Conservation (phyloP, 2,888 invertebrate species). For the Eudasyphora cyanicolor region DNA sequence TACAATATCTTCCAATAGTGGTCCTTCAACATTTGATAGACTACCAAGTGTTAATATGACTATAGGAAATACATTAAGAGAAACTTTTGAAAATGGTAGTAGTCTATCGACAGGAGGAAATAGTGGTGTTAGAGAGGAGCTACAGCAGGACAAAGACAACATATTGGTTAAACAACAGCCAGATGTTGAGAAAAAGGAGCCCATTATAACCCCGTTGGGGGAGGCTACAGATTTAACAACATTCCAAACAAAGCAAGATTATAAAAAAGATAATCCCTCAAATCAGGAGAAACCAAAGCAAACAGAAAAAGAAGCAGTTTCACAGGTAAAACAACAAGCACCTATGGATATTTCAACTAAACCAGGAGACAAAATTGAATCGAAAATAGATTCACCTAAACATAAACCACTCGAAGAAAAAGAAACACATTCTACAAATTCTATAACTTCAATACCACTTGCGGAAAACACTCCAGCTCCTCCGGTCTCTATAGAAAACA, state of each 20-base stretch:
- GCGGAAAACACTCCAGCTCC: constrained; percentile 49
- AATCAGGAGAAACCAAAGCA: neutral
- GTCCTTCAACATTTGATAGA: constrained; percentile 73
- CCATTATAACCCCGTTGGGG: neutral
- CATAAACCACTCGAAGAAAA: neutral
- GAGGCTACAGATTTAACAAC: neutral
- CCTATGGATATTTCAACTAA: neutral
- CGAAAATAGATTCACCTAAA: neutral
- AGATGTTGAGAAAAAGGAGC: neutral
- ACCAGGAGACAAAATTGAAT: neutral
- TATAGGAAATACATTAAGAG: neutral
- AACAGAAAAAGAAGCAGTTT: neutral
- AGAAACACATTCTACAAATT: neutral
- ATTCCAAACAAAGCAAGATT: constrained; percentile 24
- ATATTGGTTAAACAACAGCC: neutral
- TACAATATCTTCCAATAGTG: constrained; percentile 36
- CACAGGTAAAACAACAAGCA: neutral
- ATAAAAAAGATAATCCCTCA: constrained; percentile 34
- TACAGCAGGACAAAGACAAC: neutral
- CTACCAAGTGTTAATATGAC: constrained; percentile 67
- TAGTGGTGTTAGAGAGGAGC: neutral
- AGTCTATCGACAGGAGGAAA: constrained; percentile 26
- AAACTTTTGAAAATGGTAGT: constrained; percentile 23
- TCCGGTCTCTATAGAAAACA: constrained; percentile 78
- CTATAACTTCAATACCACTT: neutral